Conservation (phyloP, 2,888 invertebrate species). For the Epiblema foenella region DNA sequence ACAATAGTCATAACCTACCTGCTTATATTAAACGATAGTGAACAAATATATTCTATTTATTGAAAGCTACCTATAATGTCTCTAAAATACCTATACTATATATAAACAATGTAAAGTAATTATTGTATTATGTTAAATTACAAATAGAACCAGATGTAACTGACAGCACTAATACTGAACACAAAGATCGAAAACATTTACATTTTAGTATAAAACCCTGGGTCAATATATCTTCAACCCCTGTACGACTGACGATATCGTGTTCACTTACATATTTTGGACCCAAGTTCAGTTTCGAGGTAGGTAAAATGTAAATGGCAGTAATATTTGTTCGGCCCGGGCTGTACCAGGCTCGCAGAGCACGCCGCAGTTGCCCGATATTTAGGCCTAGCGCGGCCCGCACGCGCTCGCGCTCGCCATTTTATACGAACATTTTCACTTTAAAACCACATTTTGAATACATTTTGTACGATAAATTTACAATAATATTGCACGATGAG, state of each 20-base stretch:
- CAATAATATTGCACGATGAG: conserved; percentile 4
- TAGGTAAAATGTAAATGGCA: neutral
- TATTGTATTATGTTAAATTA: neutral
- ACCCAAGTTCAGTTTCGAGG: neutral
- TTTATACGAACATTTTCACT: conserved; percentile 6
- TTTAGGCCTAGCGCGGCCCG: conserved; percentile 36
- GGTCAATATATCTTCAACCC: neutral
- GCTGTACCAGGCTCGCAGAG: conserved; percentile 60
- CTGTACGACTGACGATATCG: neutral
- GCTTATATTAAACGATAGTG: too few species aligned
- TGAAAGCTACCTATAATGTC: too few species aligned
- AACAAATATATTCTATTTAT: too few species aligned
- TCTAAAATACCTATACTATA: too few species aligned
- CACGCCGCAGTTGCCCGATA: conserved; percentile 22
- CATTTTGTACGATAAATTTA: neutral
- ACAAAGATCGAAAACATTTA: neutral
- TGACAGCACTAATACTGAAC: neutral
- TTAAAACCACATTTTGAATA: neutral
- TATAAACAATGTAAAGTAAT: neutral
- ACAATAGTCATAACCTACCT: too few species aligned
- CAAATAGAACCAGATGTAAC: neutral
- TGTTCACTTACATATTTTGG: neutral
- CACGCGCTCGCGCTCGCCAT: neutral
- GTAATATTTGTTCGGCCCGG: conserved; percentile 5
- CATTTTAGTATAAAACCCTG: neutral